Percentiles rank a stretch among this genome's conserved stretches.
Conservation (phyloP, 2,113 vertebrate species). For the Leucosticte australis region DNA sequence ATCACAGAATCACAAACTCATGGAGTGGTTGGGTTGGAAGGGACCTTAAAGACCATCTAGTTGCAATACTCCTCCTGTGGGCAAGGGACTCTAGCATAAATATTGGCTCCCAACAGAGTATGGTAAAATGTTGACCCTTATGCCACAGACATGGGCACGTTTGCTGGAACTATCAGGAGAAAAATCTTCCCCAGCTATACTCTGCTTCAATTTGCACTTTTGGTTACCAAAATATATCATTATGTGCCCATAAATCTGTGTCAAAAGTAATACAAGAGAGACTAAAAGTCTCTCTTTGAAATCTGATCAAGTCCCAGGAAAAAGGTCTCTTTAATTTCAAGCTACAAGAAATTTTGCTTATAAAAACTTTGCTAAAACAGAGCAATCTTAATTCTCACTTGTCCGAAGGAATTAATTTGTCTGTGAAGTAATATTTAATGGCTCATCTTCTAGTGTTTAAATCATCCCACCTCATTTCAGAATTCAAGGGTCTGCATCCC, state of each 20-base stretch:
- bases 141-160: background rate
- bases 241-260: background rate
- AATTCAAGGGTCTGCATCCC: slow-evolving; percentile 30
- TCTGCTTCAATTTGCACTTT: background rate
- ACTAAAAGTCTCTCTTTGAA: background rate
- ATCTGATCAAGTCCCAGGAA: background rate
- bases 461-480: background rate
- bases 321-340: background rate
- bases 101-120: background rate
- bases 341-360: background rate
- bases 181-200: background rate
- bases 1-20: background rate
- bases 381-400: background rate
- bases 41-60: background rate
- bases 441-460: background rate
- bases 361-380: background rate
- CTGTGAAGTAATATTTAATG: background rate
- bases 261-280: background rate
- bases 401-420: background rate
- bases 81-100: background rate
- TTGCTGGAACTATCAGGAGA: background rate
- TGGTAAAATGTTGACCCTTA: background rate
- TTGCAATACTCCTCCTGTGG: too few relatives aligned
- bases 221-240: fast-evolving
- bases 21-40: background rate